Evolutionary conservation across 2,113 vertebrate species (phyloP), one percentile per base, ranked within the genome.

Genomic region (Alligator mississippiensis): DNA sequence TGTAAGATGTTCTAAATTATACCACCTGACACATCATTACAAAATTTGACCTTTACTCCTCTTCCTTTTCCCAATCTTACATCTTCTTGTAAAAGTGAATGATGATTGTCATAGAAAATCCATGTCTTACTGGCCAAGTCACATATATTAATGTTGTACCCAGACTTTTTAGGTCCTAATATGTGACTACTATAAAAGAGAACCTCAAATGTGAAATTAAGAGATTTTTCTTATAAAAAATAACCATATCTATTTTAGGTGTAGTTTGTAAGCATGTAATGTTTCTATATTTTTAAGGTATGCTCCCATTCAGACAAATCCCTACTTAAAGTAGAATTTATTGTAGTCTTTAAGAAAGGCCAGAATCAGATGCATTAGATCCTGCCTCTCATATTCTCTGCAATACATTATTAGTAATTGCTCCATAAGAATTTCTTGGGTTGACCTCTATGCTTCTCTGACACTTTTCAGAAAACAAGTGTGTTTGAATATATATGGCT

Each of bases 231-330:
- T 82, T 28, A 70, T 34, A 30, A 91, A 82, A 83, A 54, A 81
- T 77, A 9, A n/a, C 54, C 55, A 22, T 25, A 87, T 66, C 0
- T 1, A 59, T 30, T 94, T 94, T 84, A 89, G 54, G 78, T 91
- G 77, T 64, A 83, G 80, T 89, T 90, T 61, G 8, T 80, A 97
- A 79, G 60, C 47, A 57, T 10, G 0, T 21, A 34, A 1, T 82
- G 21, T 2, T 63, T 80, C 63, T 84, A 27, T 64, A 78, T 88
- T 93, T 87, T 79, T 64, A 87, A 84, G 89, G 7, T 87, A 82
- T 9, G 68, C 18, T 82, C 28, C 72, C 94, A 91, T 92, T 90
- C 28, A 92, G 82, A 25, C 82, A 94, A 95, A 84, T 91, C 92
- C 89, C 77, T 80, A 82, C 30, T 76, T 47, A 84, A 72, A 68